Conservation (phyloP, 1,140 invertebrate genomes). For the Drosophila sucinea region DNA sequence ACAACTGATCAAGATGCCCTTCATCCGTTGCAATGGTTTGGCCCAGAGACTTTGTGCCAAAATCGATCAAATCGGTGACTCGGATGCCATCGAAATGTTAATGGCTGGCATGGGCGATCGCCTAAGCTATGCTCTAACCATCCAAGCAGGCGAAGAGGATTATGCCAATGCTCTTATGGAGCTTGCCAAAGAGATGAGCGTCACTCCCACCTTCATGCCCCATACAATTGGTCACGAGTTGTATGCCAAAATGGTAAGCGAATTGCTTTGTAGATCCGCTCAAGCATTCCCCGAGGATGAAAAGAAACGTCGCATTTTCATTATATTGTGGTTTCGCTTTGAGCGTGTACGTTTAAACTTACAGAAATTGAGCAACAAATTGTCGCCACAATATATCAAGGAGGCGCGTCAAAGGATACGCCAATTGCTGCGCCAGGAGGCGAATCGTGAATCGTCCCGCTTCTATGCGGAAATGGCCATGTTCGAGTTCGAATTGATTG, state of each 20-base stretch:
- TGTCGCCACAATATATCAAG: constrained; percentile 81
- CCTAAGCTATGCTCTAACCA: constrained; percentile 25
- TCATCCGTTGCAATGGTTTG: constrained; percentile 83
- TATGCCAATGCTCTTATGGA: constrained; percentile 42
- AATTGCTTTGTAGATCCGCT: constrained; percentile 81
- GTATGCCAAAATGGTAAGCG: constrained; percentile 84
- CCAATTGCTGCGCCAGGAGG: constrained; percentile 84
- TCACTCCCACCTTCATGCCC: constrained; percentile 86
- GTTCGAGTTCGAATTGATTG: constrained; percentile 85
- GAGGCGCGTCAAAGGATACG: constrained; percentile 85
- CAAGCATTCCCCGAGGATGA: constrained; percentile 73
- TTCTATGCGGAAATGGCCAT: constrained; percentile 87
- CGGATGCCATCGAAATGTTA: constrained; percentile 83
- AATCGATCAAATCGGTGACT: constrained; percentile 81
- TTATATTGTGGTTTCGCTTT: constrained; percentile 86
- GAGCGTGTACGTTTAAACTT: constrained; percentile 85
- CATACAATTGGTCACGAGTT: constrained; percentile 85
- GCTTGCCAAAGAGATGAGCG: constrained; percentile 68
- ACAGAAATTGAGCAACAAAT: constrained; percentile 83
- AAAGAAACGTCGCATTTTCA: constrained; percentile 83
- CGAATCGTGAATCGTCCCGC: constrained; percentile 77
- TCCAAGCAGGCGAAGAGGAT: neutral
- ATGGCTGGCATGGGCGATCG: constrained; percentile 48
- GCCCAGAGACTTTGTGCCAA: constrained; percentile 76
- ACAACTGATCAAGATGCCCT: constrained; percentile 86